Percentiles rank a stretch among this genome's conserved stretches.
Evolutionary conservation across 2,888 invertebrate species (phyloP).

Genomic region (Drosophila melanosoma): DNA sequence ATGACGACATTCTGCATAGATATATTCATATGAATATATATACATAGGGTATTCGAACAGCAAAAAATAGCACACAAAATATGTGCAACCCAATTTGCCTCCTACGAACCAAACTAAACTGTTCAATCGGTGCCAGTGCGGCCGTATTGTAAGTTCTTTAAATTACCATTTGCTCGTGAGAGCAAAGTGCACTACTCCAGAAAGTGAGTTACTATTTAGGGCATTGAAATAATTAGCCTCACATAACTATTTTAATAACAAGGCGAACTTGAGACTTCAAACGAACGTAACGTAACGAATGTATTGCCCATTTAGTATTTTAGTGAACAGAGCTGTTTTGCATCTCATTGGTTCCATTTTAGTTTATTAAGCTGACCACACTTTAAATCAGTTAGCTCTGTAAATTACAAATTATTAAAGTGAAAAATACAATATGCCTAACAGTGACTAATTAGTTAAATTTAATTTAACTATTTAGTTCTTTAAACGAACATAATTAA

Average conservation of each 20-base stretch:
- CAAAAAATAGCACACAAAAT: conserved; percentile 14
- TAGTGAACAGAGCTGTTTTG: neutral
- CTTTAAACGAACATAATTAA: neutral
- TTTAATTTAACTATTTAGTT: neutral
- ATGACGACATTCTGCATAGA: conserved; percentile 46
- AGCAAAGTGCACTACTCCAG: neutral
- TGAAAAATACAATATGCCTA: neutral
- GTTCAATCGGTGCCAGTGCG: conserved; percentile 39
- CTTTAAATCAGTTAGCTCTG: neutral
- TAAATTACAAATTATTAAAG: neutral
- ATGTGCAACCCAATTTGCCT: conserved; percentile 14
- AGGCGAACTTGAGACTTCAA: neutral
- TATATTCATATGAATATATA: neutral
- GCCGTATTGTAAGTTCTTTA: conserved; percentile 24
- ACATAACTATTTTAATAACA: neutral
- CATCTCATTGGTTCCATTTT: neutral
- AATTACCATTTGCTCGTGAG: conserved; percentile 19
- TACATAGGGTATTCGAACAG: neutral
- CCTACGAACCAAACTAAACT: conserved; percentile 27
- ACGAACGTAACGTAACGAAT: neutral
- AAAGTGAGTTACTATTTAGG: neutral
- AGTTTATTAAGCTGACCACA: neutral
- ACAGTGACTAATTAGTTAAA: neutral
- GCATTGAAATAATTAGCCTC: neutral
- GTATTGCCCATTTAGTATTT: neutral